Evolutionary conservation across 1,140 invertebrate species (phyloP), one percentile per base, ranked within the genome.

Genomic region (Ladona fulva): DNA sequence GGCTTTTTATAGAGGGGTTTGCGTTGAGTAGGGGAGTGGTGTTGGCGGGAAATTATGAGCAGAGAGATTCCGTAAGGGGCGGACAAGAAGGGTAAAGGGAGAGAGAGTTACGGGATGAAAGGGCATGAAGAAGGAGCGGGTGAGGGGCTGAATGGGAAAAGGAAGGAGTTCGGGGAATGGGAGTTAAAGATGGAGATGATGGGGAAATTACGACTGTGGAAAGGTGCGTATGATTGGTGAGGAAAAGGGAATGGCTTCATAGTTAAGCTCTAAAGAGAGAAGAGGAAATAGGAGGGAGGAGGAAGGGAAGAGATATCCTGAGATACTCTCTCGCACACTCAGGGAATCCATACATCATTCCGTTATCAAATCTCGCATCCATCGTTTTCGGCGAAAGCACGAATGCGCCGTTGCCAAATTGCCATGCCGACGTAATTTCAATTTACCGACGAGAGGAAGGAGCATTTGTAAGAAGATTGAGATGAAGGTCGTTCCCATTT

Each of bases 151-250:
- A 22, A 66, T 19, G 52, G 12, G 14, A 66, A 12, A 66, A 22
- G 52, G n/a, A 52, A 52, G 44, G 44, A 19, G 19, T 10, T 10
- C 10, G 10, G n/a, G 52, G 3, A 3, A 12, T 16, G 3, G n/a
- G 52, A 22, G 5, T 66, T 1, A 12, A 12, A 66, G 52, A 6
- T 66, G 52, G 5, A 6, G 52, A 66, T 66, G 52, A 66, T 66
- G 52, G 52, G 52, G 52, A 66, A 66, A 66, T 66, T 66, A 66
- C 52, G 52, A 66, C 52, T 66, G 52, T 66, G 52, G 52, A 66
- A 66, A 66, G 52, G 52, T 66, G 52, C 52, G 52, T 66, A 66
- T 66, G 52, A 66, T 66, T 66, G 52, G 52, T 66, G 52, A 66
- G 52, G 52, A 22, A 66, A 66, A 66, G 52, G n/a, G 52, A 66